phyloP scores from a whole-genome alignment of 2,888 invertebrate species.

The Macaria notata region DNA sequence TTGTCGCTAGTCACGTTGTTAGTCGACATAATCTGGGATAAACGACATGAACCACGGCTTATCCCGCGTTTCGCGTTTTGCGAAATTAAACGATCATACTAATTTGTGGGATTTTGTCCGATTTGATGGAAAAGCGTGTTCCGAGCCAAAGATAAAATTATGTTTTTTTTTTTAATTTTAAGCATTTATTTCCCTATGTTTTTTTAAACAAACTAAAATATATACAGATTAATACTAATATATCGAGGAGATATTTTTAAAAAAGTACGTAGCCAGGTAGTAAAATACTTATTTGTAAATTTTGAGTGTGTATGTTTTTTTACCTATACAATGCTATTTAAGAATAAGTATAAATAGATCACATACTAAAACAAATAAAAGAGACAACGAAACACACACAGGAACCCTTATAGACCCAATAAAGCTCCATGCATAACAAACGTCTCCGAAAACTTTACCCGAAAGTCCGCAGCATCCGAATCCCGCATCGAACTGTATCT shows the following conservation, averaged over 20 bases:
- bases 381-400: no score
- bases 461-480: slow-evolving; percentile 15
- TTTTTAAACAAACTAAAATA: no score
- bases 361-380: no score
- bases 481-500: slow-evolving; percentile 4
- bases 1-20: slow-evolving; percentile 16
- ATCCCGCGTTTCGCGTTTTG: slow-evolving; percentile 22
- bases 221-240: no score
- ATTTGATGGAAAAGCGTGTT: background rate
- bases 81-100: slow-evolving; percentile 7
- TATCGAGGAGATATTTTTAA: no score
- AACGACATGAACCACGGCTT: slow-evolving; percentile 24
- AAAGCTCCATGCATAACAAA: slow-evolving; percentile 15
- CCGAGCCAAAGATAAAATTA: background rate
- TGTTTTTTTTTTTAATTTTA: no score
- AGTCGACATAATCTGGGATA: slow-evolving; percentile 24
- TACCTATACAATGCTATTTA: no score
- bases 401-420: slow-evolving; percentile 3
- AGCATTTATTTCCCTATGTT: no score
- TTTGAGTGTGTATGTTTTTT: no score
- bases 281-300: no score
- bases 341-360: no score
- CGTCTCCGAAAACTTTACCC: slow-evolving; percentile 8
- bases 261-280: no score
- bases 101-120: slow-evolving; percentile 4